A percentile compares a stretch with the other conserved stretches of the same genome.
Conservation (phyloP, 1,140 invertebrate species). For the Drosophila aff. region DNA sequence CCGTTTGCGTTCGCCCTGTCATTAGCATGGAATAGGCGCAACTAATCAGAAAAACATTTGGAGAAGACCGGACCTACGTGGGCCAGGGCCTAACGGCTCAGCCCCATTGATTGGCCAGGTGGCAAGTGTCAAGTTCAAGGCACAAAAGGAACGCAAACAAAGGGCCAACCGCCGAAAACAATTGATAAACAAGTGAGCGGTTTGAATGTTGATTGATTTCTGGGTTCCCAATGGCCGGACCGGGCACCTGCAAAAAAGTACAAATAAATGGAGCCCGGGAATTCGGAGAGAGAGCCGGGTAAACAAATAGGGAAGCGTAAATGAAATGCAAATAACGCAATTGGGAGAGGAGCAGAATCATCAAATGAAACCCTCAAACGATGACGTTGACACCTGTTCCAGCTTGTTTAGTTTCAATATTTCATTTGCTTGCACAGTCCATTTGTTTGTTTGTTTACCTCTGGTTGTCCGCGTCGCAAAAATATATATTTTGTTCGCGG, state of each 20-base stretch:
- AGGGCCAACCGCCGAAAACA: slow-evolving; percentile 54
- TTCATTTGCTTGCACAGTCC: slow-evolving; percentile 76
- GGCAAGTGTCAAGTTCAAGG: slow-evolving; percentile 73
- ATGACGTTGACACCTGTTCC: slow-evolving; percentile 70
- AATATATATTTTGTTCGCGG: slow-evolving; percentile 5
- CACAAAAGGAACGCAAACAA: slow-evolving; percentile 41
- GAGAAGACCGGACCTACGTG: slow-evolving; percentile 32
- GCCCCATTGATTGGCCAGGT: slow-evolving; percentile 27
- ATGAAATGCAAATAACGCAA: slow-evolving; percentile 52
- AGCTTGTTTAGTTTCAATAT: slow-evolving; percentile 78
- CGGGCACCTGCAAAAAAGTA: slow-evolving; percentile 50
- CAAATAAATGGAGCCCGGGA: slow-evolving; percentile 14
- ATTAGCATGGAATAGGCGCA: slow-evolving; percentile 63
- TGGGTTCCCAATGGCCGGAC: slow-evolving; percentile 55
- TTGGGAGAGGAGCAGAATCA: slow-evolving; percentile 18
- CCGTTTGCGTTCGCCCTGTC: slow-evolving; percentile 46
- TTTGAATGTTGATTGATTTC: slow-evolving; percentile 72
- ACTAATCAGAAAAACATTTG: slow-evolving; percentile 53
- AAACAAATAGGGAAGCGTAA: slow-evolving; percentile 26
- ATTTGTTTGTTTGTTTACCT: slow-evolving; percentile 64
- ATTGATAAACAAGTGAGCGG: slow-evolving; percentile 63
- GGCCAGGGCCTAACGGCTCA: slow-evolving; percentile 12
- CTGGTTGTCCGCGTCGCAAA: slow-evolving; percentile 19
- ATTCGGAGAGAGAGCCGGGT: slow-evolving; percentile 5
- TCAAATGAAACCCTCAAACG: slow-evolving; percentile 52